Percentiles rank a stretch among this genome's conserved stretches.
Conservation (phyloP, 2,113 vertebrate genomes). For the Pollachius pollachius region DNA sequence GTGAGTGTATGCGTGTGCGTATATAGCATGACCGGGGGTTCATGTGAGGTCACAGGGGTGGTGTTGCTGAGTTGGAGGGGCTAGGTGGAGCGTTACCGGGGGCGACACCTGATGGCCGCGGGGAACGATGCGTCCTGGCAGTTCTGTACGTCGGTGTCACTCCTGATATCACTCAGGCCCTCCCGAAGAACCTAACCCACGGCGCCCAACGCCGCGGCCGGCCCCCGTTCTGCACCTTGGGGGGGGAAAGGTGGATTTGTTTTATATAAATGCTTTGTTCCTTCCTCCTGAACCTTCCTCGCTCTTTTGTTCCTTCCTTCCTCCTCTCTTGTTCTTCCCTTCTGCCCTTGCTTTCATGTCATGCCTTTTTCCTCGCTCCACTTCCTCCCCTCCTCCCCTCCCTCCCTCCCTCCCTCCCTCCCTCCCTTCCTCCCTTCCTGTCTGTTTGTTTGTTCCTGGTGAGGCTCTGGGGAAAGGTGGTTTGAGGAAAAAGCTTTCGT, state of each 20-base stretch:
- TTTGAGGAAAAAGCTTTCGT: background rate
- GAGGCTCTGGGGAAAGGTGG: background rate
- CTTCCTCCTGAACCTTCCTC: too few species aligned
- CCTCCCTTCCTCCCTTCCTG: too few species aligned
- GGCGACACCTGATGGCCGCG: slow-evolving; percentile 69
- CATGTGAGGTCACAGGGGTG: slow-evolving; percentile 57
- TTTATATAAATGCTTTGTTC: too few species aligned
- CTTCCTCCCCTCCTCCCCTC: too few species aligned
- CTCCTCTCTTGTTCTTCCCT: too few species aligned
- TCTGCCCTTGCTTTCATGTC: too few species aligned
- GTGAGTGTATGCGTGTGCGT: too few species aligned
- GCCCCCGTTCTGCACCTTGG: background rate
- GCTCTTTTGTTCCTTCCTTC: too few species aligned
- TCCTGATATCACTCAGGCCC: slow-evolving; percentile 62
- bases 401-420: too few species aligned
- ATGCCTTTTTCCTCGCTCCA: too few species aligned
- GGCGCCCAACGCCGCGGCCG: background rate
- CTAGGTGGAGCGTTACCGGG: slow-evolving; percentile 67
- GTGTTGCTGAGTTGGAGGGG: slow-evolving; percentile 7
- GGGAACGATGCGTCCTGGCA: slow-evolving; percentile 65
- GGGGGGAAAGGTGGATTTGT: background rate
- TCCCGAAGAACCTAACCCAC: slow-evolving; percentile 31
- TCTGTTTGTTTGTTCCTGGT: too few species aligned
- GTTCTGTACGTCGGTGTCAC: slow-evolving; percentile 70
- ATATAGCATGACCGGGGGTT: slow-evolving; percentile 25